Evolutionary conservation across 2,888 invertebrate species (phyloP), one percentile per base, ranked within the genome.

Genomic region (Coelinius sp.): DNA sequence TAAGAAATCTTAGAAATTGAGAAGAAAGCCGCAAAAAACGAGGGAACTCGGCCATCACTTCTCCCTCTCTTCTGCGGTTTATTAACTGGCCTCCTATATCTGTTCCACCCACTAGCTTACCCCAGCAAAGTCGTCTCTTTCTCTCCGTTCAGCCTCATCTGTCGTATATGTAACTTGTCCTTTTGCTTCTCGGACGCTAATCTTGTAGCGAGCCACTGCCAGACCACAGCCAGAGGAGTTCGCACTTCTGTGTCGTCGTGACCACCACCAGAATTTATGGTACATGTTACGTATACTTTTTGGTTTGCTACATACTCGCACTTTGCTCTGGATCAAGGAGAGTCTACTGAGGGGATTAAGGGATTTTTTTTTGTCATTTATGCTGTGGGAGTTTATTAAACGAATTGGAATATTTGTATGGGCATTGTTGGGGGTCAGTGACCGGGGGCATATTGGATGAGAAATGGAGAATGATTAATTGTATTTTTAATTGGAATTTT

Each of bases 101-200:
- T 79, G 78, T 82, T 82, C 81, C 80, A 79, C 79, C 81, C 80
- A 79, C 79, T 70, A 73, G 75, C 75, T 78, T 71, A 52, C 38
- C 38, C 56, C 41, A 53, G n/a, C 67, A 38, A 14, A 41, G 44
- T 27, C 68, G 56, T 56, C 27, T 25, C 25, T 20, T 7, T 24
- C 56, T 25, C 22, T 38, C 35, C 22, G 38, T 38, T 53, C 41
- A 27, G 14, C 31, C 20, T 46, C 38, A 41, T 63, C 38, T 63
- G 41, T 63, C 41, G 31, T 46, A 8, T 59, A n/a, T n/a, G n/a
- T 62, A 44, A 59, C 22, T 24, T 14, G 27, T 59, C 49, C 59
- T 71, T 66, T 71, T 66, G 59, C 66, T 25, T 24, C n/a, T 65
- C 41, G 66, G 38, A 66, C 56, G 66, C 44, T 75, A 77, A 75